Evolutionary conservation across 2,888 invertebrate genomes (phyloP), one percentile per base, ranked within the genome.

Genomic region (Lepidonotus clava): DNA sequence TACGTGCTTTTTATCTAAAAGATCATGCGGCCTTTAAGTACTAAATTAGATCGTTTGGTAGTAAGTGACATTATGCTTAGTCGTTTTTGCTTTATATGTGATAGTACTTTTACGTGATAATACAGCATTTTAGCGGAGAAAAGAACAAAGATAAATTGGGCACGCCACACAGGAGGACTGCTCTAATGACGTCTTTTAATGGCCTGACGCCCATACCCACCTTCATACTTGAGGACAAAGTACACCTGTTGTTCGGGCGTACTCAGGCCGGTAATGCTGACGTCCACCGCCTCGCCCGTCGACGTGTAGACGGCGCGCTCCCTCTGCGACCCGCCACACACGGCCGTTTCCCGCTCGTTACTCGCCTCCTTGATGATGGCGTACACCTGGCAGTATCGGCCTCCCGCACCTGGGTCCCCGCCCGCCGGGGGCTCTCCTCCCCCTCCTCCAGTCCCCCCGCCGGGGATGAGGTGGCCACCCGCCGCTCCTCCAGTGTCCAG

Each of bases 221-320:
- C 86, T 80, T 87, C 77, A 40, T 86, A 88, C 40, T 87, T 83
- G 28, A 88, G 83, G 21, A 87, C 51, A 84, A 88, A 88, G 34
- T 53, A 38, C n/a, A 85, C 53, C 41, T 51, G 51, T 34, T 87
- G 86, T 40, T 84, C 85, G 28, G 88, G 88, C 34, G 84, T 53
- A 53, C 67, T 87, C 77, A 83, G 51, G 46, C 83, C 87, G 14
- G 66, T 51, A 21, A 88, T 77, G 36, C 36, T 51, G 24, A 87
- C 83, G 40, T 88, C 84, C 14, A 87, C 84, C 18, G 85, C 36
- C 53, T 87, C 40, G 0, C 83, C 61, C 21, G 83, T 53, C 8
- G 87, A 87, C 24, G 85, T 32, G 66, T 88, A 87, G 18, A 87
- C 87, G 61, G 41, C 80, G 77, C 56, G 28, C 51, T 86, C 71